A percentile compares a stretch with the other conserved stretches of the same genome.
Evolutionary conservation across 2,113 vertebrate genomes (phyloP).

Genomic region (Onychorhynchus coronatus): DNA sequence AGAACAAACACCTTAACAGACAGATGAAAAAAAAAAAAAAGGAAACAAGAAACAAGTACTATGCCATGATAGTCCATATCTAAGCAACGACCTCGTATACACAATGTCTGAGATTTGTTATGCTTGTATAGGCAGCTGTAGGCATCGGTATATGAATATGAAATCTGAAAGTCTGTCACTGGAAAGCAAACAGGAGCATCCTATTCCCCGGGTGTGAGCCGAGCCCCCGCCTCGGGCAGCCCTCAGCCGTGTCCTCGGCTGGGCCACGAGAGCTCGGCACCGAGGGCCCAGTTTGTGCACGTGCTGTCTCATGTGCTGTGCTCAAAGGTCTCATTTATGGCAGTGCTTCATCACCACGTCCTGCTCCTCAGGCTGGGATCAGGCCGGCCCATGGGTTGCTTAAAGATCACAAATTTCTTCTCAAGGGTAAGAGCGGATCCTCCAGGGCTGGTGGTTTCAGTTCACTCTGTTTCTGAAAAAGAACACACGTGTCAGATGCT

Average conservation of each 20-base stretch:
- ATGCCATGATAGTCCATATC: slow-evolving; percentile 64
- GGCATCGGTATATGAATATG: slow-evolving; percentile 69
- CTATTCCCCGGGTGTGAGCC: slow-evolving; percentile 7
- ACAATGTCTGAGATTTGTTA: slow-evolving; percentile 56
- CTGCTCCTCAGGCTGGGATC: slow-evolving; percentile 29
- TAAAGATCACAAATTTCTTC: slow-evolving; percentile 36
- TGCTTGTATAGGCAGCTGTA: slow-evolving; percentile 63
- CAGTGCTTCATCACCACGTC: slow-evolving; percentile 9
- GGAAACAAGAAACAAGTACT: neutral
- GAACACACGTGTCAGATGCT: slow-evolving; percentile 29
- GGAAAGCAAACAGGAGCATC: slow-evolving; percentile 68
- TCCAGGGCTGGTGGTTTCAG: slow-evolving; percentile 2
- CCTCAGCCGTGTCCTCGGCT: neutral
- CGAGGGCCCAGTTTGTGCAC: neutral
- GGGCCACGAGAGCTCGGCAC: neutral
- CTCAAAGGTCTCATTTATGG: slow-evolving; percentile 24
- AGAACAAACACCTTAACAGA: slow-evolving; percentile 67
- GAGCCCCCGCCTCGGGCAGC: neutral
- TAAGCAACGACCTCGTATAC: slow-evolving; percentile 65
- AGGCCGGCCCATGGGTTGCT: slow-evolving; percentile 23
- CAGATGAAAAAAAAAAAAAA: slow-evolving; percentile 18
- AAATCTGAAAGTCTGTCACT: slow-evolving; percentile 66
- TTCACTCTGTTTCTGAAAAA: slow-evolving; percentile 78
- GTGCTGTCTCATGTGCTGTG: neutral
- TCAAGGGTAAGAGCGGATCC: slow-evolving; percentile 48